Evolutionary conservation across 2,797 vertebrate species (phyloP).

Genomic region (Sciurus carolinensis): DNA sequence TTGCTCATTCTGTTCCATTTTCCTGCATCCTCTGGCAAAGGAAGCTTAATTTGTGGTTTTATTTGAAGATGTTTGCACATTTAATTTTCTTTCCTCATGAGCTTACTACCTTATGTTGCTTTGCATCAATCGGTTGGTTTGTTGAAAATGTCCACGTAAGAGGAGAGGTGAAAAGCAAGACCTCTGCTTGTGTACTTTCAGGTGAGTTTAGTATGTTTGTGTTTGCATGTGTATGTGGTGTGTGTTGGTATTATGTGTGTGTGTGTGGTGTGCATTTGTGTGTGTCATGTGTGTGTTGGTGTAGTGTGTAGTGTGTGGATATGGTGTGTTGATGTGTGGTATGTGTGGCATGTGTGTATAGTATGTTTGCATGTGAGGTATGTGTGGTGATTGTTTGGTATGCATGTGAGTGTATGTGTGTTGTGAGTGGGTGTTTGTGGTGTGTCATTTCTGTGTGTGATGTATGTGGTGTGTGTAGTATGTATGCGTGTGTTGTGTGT

Average conservation of each 20-base stretch:
- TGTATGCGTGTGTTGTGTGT: too few species aligned
- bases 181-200: neutral
- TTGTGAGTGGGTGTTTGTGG: too few species aligned
- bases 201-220: neutral
- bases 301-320: too few species aligned
- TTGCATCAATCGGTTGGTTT: neutral
- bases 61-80: neutral
- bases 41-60: neutral
- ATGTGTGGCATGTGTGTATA: too few species aligned
- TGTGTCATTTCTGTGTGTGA: too few species aligned
- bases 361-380: too few species aligned
- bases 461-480: too few species aligned
- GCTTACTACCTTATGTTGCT: neutral
- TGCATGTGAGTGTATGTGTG: too few species aligned
- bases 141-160: neutral
- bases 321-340: too few species aligned
- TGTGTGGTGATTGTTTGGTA: too few species aligned
- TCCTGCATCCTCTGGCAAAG: constrained; percentile 9
- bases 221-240: too few species aligned
- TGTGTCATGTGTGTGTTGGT: neutral
- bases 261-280: neutral
- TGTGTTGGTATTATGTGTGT: too few species aligned
- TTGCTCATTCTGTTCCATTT: neutral
- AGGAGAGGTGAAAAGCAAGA: neutral
- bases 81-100: neutral